Base-by-base conservation (phyloP, 2,797 vertebrate genomes). In the Coranthus polyacanthus region DNA sequence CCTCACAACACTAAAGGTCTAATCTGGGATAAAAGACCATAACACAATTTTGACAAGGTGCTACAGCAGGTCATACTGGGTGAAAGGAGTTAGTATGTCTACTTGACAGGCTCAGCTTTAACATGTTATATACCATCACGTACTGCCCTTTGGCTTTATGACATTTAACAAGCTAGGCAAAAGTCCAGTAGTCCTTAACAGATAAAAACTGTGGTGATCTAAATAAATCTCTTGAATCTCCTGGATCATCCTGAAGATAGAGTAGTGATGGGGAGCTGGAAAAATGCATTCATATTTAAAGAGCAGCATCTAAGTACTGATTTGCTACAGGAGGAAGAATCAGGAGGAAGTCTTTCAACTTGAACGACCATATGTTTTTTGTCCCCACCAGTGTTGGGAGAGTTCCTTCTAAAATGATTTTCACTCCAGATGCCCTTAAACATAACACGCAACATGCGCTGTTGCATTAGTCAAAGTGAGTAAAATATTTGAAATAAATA, bases 21-120 rank as follows among this genome's bases (percentile, higher is more conserved):
- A 78, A 83, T 83, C 86, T 68, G 70, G 76, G 85, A 91, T 88
- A 75, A 85, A 73, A 57, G 57, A 57, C 52, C 45, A 46, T 20
- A 75, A 58, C 67, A 71, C 61, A 79, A 75, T 82, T 51, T 67
- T 56, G 52, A 75, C 56, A 75, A 72, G 29, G 63, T 58, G 74
- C 54, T 34, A 7, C 50, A 24, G 24, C 16, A 37, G 82, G 61
- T 71, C 68, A 72, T 4, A 5, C 5, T 2, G 32, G 41, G 58
- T 51, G 42, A 52, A 26, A 12, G 22, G 34, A 47, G 49, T 21
- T 7, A 15, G n/a, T 16, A 1, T 32, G 12, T 54, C 56, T 54
- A 42, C 17, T 26, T 44, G 43, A 44, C 20, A 10, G 45, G 34
- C 52, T 39, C 37, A 56, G 60, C 39, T 52, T 46, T 54, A 20